Evolutionary conservation across 2,888 invertebrate species (phyloP), one percentile per base, ranked within the genome.

Genomic region (Scaptomyza reducta): DNA sequence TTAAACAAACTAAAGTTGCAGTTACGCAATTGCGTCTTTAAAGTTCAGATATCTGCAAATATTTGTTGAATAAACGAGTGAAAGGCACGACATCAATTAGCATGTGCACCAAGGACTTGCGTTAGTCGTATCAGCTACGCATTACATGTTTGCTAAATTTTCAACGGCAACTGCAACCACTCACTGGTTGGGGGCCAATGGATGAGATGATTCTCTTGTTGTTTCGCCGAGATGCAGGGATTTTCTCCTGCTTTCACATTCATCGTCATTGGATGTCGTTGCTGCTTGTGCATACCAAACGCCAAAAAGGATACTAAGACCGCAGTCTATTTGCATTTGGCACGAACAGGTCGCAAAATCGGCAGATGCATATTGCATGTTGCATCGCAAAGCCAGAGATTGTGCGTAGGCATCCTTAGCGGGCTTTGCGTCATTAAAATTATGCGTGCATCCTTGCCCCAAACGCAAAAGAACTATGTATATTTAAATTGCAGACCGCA

Each of bases 401-500:
- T n/a, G 56, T 51, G 57, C 72, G 51, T 72, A 14, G 3, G 38
- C 7, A 49, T 57, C 47, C 65, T 63, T 42, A 56, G 55, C 38
- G 62, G 53, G 18, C 58, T 70, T 70, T 72, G 65, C 66, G 60
- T 61, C 68, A 77, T 79, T 79, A 77, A 74, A 74, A 79, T 66
- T 65, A 62, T 35, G 59, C 61, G 58, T 54, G 69, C 57, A 55
- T 69, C 45, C 64, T 66, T 40, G 60, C 51, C n/a, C 14, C 33
- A 59, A 38, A 38, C 38, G 38, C 38, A 51, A 69, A 77, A 77
- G 61, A 66, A 67, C 47, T 60, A 67, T 70, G 80, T 60, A 67
- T 70, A 77, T 80, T 79, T 79, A 76, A 80, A 76, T 78, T 79
- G 68, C 80, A 77, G 70, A 56, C 63, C 65, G 60, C 63, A 73